Evolutionary conservation across 2,797 vertebrate genomes (phyloP).

Genomic region (Coilia nasus): DNA sequence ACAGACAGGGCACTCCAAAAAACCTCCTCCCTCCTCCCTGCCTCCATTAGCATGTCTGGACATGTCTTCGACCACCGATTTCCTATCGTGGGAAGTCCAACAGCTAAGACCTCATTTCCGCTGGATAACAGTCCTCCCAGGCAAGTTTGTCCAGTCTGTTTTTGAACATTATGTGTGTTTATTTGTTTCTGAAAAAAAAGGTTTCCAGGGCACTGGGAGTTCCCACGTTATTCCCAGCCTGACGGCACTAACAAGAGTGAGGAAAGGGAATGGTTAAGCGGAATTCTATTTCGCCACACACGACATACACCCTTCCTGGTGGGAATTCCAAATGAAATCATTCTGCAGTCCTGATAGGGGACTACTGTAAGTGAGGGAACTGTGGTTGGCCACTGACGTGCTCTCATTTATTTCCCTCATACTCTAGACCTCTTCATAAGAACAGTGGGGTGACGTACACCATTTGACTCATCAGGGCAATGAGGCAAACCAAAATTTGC

Average conservation of each 20-base stretch:
- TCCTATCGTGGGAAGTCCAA: constrained; percentile 32
- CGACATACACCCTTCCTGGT: background rate
- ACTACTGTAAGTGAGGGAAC: background rate
- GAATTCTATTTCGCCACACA: background rate
- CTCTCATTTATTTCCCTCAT: background rate
- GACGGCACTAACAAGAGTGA: background rate
- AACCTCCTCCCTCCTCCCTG: background rate
- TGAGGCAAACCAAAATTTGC: background rate
- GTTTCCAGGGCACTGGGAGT: constrained; percentile 18
- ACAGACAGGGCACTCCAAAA: background rate
- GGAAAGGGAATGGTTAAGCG: background rate
- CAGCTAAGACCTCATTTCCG: constrained; percentile 28
- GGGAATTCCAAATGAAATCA: background rate
- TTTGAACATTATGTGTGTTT: constrained; percentile 30
- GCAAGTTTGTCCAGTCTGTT: constrained; percentile 21
- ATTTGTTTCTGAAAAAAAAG: constrained; percentile 34
- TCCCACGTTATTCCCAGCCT: constrained; percentile 27
- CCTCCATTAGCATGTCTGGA: constrained; percentile 32
- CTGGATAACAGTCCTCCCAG: constrained; percentile 21
- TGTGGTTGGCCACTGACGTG: background rate
- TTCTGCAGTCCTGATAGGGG: background rate
- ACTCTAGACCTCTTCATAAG: background rate
- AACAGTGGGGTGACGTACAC: background rate
- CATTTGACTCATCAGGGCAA: background rate
- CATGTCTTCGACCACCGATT: constrained; percentile 31